Evolutionary conservation across 1,140 invertebrate species (phyloP).

Genomic region (Sipha flava): DNA sequence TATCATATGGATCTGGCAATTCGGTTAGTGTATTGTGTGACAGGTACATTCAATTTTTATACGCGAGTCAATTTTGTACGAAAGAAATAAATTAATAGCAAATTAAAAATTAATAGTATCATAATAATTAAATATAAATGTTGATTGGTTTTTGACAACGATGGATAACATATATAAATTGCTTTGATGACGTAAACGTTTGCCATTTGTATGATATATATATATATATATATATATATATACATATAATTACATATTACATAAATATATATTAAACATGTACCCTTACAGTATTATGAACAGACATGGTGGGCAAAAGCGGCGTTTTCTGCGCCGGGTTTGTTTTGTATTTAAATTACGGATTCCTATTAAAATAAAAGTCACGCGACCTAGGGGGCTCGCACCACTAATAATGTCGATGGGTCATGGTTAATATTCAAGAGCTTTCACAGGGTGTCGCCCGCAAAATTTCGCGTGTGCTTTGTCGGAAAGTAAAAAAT

Average conservation of each 20-base stretch:
- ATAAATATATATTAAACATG: no score
- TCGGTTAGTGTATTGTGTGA: no score
- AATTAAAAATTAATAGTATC: no score
- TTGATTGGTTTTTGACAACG: background rate
- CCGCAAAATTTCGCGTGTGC: background rate
- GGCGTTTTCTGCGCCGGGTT: background rate
- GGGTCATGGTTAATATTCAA: constrained; percentile 16
- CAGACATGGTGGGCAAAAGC: background rate
- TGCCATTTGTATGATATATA: no score
- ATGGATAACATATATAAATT: background rate
- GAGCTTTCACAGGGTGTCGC: constrained; percentile 15
- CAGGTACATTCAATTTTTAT: no score
- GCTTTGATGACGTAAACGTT: background rate
- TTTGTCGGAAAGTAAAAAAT: background rate
- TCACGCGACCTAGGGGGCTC: background rate
- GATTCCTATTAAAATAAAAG: constrained; percentile 20
- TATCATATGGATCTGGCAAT: no score
- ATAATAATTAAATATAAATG: no score
- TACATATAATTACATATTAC: no score
- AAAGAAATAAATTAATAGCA: no score
- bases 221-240: no score
- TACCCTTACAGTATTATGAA: background rate
- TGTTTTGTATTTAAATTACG: constrained; percentile 13
- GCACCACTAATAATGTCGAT: background rate
- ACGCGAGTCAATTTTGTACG: no score